phyloP scores from a whole-genome alignment of 53 echinoderm and acorn worm species.

The Antedon mediterranea region DNA sequence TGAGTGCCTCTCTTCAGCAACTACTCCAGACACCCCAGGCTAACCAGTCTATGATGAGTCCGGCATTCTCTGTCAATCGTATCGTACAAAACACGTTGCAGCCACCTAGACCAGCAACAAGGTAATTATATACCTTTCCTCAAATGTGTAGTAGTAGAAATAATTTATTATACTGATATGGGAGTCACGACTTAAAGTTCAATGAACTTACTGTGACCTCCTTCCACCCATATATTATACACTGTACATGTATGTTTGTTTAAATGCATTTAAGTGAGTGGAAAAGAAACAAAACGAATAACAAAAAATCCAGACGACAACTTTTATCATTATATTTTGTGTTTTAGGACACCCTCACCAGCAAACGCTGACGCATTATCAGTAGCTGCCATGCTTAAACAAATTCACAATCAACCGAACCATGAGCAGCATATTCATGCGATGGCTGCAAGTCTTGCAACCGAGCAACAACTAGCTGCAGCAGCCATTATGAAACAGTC shows the following conservation, averaged over 20 bases:
- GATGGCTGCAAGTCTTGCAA: background rate
- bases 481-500: background rate
- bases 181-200: no score
- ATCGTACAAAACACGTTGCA: background rate
- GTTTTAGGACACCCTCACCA: background rate
- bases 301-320: no score
- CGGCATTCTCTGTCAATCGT: background rate
- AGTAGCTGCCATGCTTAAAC: slow-evolving; percentile 8
- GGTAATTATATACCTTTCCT: no score
- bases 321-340: no score
- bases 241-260: no score
- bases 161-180: no score
- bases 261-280: no score
- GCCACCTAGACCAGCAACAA: background rate
- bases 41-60: background rate
- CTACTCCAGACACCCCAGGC: background rate
- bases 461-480: background rate
- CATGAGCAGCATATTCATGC: background rate
- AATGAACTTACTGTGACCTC: no score
- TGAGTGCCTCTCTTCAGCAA: slow-evolving; percentile 1
- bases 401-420: background rate
- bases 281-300: no score
- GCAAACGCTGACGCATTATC: slow-evolving; percentile 1
- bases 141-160: no score
- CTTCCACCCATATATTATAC: no score